Base-by-base conservation (phyloP, 1,140 invertebrate genomes). In the Hyphantria cunea region DNA sequence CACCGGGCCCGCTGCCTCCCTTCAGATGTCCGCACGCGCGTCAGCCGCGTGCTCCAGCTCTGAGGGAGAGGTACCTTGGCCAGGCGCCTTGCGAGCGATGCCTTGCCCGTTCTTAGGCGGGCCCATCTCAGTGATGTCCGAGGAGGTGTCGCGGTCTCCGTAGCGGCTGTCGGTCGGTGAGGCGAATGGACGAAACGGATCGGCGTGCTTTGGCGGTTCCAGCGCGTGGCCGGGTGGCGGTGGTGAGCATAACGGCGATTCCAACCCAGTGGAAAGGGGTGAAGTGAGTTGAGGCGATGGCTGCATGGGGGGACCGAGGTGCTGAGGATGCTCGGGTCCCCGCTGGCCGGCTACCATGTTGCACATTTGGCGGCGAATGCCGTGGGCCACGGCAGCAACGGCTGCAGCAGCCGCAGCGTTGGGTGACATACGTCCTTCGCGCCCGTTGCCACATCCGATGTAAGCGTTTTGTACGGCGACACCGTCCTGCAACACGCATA, bases 321-420 rank as follows among this genome's bases (percentile, higher is more conserved):
- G 82, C 17, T 76, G 75, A 44, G 83, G 78, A 53, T 89, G 86
- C 50, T 90, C 83, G 11, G 82, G 77, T 9, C 86, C 82, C 8
- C 86, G 76, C 61, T 90, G 87, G 13, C 86, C 87, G 0, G 90
- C 87, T 15, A 89, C 88, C 89, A 91, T 89, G 61, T 86, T 90
- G 87, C 90, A 91, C 84, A 90, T 90, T 70, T 91, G 90, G 5
- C 89, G 87, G 17, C 89, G 86, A 48, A 91, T 83, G 72, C 93
- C 93, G 89, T 95, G 93, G 33, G 94, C 94, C 63, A 95, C 95
- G 37, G 94, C 94, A 12, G 95, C 94, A 53, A 95, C 94, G 66
- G 94, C 94, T n/a, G 94, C 93, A 47, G 94, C 93, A 63, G 95
- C 94, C 14, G 94, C 94, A 6, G 95, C 93, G 72, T 94, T 94